Conservation (phyloP, 2,113 vertebrate species). For the Muntiacus muntjak region DNA sequence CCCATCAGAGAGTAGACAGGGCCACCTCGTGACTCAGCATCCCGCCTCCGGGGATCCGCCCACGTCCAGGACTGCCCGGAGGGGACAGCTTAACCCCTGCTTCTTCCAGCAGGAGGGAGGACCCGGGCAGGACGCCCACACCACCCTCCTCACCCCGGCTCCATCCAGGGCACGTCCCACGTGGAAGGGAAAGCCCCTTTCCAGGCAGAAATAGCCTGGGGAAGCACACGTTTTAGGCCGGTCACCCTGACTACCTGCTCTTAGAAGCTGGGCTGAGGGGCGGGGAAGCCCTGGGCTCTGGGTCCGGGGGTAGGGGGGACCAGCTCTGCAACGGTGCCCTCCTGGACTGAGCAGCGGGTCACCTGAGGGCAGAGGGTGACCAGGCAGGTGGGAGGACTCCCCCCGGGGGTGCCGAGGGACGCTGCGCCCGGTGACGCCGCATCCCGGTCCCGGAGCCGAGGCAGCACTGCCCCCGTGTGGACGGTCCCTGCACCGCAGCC, state of each 20-base stretch:
- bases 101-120: not conserved
- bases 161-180: not conserved
- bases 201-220: not conserved
- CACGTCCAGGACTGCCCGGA: not conserved
- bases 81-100: not conserved
- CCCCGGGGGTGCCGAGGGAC: not conserved
- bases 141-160: not conserved
- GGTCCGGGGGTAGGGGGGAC: fast-evolving
- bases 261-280: not conserved
- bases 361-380: fast-evolving
- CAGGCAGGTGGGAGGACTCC: not conserved
- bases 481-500: not conserved
- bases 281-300: too few species aligned
- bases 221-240: not conserved
- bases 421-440: not conserved
- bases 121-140: not conserved
- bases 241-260: not conserved
- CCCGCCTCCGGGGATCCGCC: too few species aligned
- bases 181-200: not conserved
- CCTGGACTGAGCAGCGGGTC: not conserved
- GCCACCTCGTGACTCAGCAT: fast-evolving
- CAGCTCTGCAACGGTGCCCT: not conserved
- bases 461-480: not conserved
- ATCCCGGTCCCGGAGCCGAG: not conserved
- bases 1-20: not conserved